A percentile compares a stretch with the other conserved stretches of the same genome.
These are phyloP conservation scores for Ypsolopha sequella DNA, from an alignment of 2,888 invertebrate species.

Conservation along the genomic window DNA sequence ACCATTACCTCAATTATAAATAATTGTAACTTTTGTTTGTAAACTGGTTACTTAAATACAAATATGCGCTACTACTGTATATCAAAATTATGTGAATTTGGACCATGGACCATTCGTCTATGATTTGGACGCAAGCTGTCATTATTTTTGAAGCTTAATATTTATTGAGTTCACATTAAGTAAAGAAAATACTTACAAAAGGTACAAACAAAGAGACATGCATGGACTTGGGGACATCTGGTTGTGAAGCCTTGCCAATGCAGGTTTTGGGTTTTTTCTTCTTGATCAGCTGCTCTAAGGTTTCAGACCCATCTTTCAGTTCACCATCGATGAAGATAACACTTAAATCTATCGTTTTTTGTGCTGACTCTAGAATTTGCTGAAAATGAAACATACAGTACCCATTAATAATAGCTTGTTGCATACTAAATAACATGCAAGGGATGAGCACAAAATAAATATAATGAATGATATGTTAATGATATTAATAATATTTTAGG, in stretches of 20 bases:
- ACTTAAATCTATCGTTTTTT: slow-evolving; percentile 72
- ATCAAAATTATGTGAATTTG: no score
- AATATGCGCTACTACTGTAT: no score
- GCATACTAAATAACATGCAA: background rate
- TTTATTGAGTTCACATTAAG: no score
- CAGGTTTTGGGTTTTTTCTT: slow-evolving; percentile 68
- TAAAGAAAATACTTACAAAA: slow-evolving; percentile 65
- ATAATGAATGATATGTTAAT: no score
- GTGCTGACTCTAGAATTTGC: slow-evolving; percentile 72
- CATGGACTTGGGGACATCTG: slow-evolving; percentile 63
- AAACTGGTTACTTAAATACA: no score
- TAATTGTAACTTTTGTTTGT: no score
- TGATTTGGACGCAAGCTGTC: no score
- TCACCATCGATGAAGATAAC: slow-evolving; percentile 83
- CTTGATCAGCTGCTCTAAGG: slow-evolving; percentile 74
- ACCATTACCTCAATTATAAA: no score
- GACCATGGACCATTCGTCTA: no score
- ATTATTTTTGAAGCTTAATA: no score
- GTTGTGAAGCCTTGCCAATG: slow-evolving; percentile 38
- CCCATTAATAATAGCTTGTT: background rate
- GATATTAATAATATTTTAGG: no score
- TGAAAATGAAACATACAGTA: slow-evolving; percentile 27
- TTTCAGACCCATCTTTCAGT: slow-evolving; percentile 72
- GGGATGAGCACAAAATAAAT: background rate
- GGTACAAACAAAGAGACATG: slow-evolving; percentile 78